These are phyloP conservation scores for Alcedo atthis DNA, from an alignment of 2,797 vertebrate genomes.

Conservation along the genomic window DNA sequence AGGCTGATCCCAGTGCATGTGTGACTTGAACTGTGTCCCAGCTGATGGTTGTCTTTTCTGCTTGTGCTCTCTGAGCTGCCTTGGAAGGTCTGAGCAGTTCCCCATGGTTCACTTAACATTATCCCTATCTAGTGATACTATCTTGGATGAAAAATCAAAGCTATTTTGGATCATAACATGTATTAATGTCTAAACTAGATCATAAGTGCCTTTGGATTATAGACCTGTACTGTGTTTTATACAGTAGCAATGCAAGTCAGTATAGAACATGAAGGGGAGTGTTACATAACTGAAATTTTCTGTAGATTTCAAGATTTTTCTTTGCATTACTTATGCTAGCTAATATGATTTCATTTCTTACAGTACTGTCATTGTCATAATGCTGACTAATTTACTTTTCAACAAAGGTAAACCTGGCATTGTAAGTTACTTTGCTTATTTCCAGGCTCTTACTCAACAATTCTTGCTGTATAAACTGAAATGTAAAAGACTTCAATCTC, in stretches of 20 bases:
- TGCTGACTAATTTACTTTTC: background rate
- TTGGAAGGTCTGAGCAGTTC: background rate
- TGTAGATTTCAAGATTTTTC: background rate
- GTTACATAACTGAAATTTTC: background rate
- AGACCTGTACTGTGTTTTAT: background rate
- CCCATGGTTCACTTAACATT: background rate
- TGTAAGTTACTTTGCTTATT: background rate
- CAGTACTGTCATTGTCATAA: background rate
- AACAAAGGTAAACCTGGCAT: background rate
- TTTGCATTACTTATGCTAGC: background rate
- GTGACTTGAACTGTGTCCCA: background rate
- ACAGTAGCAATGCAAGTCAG: rapidly evolving
- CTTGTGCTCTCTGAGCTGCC: background rate
- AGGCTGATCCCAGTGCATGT: background rate
- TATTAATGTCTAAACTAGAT: background rate
- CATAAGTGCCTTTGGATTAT: background rate
- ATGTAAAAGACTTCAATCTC: background rate
- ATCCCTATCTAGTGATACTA: background rate
- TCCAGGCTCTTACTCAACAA: background rate
- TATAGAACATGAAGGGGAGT: background rate
- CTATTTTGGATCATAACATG: background rate
- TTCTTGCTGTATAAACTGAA: background rate
- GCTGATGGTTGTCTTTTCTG: background rate
- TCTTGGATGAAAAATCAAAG: background rate
- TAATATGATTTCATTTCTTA: background rate